phyloP scores from a whole-genome alignment of 2,888 invertebrate genomes.

The Cyclophora punctaria region DNA sequence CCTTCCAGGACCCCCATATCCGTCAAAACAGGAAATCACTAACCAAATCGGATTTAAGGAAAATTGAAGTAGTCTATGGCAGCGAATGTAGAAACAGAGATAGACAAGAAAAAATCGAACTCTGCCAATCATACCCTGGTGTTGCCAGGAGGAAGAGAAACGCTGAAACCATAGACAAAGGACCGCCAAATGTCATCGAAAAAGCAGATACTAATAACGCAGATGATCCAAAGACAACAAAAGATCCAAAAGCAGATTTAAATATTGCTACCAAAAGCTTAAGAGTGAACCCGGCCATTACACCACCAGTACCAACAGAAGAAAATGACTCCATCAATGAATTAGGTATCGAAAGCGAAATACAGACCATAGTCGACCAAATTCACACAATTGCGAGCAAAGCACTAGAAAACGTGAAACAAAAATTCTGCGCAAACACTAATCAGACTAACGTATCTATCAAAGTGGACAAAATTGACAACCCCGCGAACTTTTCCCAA shows the following conservation, averaged over 20 bases:
- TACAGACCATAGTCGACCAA: constrained; percentile 35
- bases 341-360: constrained; percentile 37
- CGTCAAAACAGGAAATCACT: constrained; percentile 37
- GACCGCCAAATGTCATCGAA: too few relatives aligned
- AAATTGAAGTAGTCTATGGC: constrained; percentile 51
- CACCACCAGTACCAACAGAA: constrained; percentile 34
- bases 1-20: constrained; percentile 34
- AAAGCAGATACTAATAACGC: background rate
- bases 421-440: constrained; percentile 38
- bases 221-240: too few relatives aligned
- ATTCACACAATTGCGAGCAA: constrained; percentile 32
- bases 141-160: constrained; percentile 30
- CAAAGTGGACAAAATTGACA: background rate
- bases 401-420: constrained; percentile 38
- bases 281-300: constrained; percentile 53
- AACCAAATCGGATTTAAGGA: constrained; percentile 39
- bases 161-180: background rate
- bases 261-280: constrained; percentile 26
- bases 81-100: constrained; percentile 48
- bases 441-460: constrained; percentile 4
- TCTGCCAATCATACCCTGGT: constrained; percentile 52
- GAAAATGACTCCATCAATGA: constrained; percentile 20
- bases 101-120: constrained; percentile 46
- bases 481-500: constrained; percentile 13
- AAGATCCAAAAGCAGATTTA: background rate